These are phyloP conservation scores for Cebidichthys violaceus DNA, from an alignment of 2,113 vertebrate genomes.

Conservation along the genomic window DNA sequence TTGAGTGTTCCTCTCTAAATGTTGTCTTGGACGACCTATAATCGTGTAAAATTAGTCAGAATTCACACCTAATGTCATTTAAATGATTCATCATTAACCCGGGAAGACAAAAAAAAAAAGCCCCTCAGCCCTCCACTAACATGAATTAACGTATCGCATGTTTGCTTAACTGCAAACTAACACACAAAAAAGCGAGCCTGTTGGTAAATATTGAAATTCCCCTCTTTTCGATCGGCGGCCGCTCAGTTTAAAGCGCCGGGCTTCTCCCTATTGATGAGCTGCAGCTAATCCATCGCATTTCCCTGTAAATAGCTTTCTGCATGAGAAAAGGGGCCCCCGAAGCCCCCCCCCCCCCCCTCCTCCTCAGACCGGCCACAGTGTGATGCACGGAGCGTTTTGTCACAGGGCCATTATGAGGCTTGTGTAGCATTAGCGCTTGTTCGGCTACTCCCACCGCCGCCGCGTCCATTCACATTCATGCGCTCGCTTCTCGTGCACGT, in stretches of 20 bases:
- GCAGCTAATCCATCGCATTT: slow-evolving; percentile 85
- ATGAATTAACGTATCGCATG: slow-evolving; percentile 59
- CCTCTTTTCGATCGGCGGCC: slow-evolving; percentile 65
- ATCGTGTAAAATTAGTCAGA: slow-evolving; percentile 58
- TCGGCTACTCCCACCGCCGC: slow-evolving; percentile 51
- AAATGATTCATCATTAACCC: slow-evolving; percentile 47
- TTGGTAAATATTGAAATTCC: slow-evolving; percentile 84
- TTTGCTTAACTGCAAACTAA: slow-evolving; percentile 81
- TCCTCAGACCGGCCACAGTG: slow-evolving; percentile 22
- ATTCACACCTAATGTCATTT: slow-evolving; percentile 73
- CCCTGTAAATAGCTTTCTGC: slow-evolving; percentile 85
- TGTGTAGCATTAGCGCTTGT: slow-evolving; percentile 60
- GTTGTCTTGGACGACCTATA: slow-evolving; percentile 33
- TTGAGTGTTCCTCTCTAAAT: slow-evolving; percentile 36
- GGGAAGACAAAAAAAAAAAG: slow-evolving; percentile 19
- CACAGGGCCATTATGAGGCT: slow-evolving; percentile 55
- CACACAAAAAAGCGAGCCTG: slow-evolving; percentile 69
- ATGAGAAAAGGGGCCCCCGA: slow-evolving; percentile 78
- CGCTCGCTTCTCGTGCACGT: background rate
- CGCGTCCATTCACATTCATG: slow-evolving; percentile 53
- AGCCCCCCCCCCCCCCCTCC: slow-evolving; percentile 9
- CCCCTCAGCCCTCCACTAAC: slow-evolving; percentile 45
- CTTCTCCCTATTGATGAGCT: slow-evolving; percentile 76
- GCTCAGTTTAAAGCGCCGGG: slow-evolving; percentile 76
- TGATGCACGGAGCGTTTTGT: slow-evolving; percentile 55